Evolutionary conservation across 2,797 vertebrate genomes (phyloP), one percentile per base, ranked within the genome.

Genomic region (Thunnus albacares): DNA sequence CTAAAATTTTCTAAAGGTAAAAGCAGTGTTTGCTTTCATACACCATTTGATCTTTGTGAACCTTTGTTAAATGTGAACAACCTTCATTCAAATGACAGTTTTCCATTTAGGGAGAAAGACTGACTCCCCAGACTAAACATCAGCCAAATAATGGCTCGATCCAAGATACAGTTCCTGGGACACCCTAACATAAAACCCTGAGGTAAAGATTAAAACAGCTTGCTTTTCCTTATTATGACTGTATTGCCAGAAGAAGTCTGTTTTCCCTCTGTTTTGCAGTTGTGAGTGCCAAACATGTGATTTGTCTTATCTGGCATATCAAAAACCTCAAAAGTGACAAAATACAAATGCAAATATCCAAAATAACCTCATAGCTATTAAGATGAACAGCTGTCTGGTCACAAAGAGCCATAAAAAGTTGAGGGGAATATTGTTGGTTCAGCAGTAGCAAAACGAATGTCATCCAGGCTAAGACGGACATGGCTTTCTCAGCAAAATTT

Each of bases 31-130:
- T 67, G 1, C 47, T 67, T 65, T 76, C 53, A 68, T 66, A 41
- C 53, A 57, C 30, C 5, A 43, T 66, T 85, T 72, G n/a, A 77
- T 68, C 57, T 75, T 35, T 57, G 15, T 28, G 28, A 68, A 58
- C 49, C 22, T 20, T 30, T 58, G 51, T 43, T 35, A 60, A 41
- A 56, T 60, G 7, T 66, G 53, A 71, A 18, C 24, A 45, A 64
- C 26, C 17, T 43, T 78, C 11, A 57, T 38, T 68, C 28, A 71
- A 38, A 61, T 56, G 26, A 43, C 49, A 45, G 62, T 35, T 61
- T 18, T 41, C 30, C 38, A 17, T n/a, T 11, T 57, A 17, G 70
- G 12, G 59, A 64, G 58, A 49, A 47, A 47, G 13, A 17, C 45
- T 17, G 14, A 35, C 5, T 57, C 58, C 30, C 4, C 22, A 11